Base-by-base conservation (phyloP, 2,888 invertebrate genomes). In the Ischnura elegans region DNA sequence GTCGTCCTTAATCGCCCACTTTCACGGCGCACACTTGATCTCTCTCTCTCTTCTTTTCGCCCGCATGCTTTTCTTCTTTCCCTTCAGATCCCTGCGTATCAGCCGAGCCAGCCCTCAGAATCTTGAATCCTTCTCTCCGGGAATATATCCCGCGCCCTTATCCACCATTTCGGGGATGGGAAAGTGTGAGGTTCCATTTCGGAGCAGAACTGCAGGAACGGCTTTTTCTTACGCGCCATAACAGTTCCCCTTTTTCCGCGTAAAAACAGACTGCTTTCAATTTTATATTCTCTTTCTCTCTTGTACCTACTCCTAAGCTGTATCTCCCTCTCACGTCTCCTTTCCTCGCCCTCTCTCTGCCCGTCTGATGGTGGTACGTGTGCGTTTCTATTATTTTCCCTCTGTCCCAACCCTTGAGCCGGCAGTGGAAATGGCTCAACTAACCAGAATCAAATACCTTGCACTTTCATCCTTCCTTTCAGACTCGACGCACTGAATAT, bases 211-310 rank as follows among this genome's bases (percentile, higher is more conserved):
- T 76, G 36, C 36, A 76, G 29, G 76, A 76, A 76, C 36, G 36
- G n/a, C 76, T 76, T 76, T 76, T 76, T 76, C 76, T 76, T 76
- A 29, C 76, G 76, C 76, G 36, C 76, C 76, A 76, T 76, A 76
- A 76, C 76, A 76, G 36, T 76, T 36, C 76, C 36, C 61, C n/a
- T 61, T 76, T 66, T 36, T 5, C 36, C 36, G 5, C 76, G 36
- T 76, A 36, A 76, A n/a, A 76, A 76, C 76, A 76, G 76, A 76
- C 76, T 36, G 25, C 76, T 76, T 76, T 25, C 76, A 29, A 36
- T 76, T 76, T 76, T 76, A 76, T 76, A 25, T 36, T 76, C 76
- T 36, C 76, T 6, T 13, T 36, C 4, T 25, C 76, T 36, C 76
- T 21, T 21, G 47, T 47, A 47, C n/a, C n/a, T n/a, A n/a, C n/a